A percentile compares a stretch with the other conserved stretches of the same genome.
Evolutionary conservation across 2,113 vertebrate genomes (phyloP).

Genomic region (Cinclus cinclus): DNA sequence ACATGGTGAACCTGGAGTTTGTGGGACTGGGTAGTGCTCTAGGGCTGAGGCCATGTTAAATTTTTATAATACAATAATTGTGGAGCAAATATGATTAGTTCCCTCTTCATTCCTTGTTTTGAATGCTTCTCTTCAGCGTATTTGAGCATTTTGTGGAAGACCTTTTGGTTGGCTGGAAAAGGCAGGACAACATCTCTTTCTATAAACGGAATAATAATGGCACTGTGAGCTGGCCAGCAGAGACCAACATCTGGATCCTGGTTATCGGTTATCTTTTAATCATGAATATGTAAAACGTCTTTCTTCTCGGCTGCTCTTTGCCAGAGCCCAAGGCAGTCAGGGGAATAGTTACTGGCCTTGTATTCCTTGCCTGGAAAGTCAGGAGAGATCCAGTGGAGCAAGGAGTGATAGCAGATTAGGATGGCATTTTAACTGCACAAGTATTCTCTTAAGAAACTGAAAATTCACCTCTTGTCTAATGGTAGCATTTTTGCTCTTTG

Average conservation of each 20-base stretch:
- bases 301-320: constrained; percentile 20
- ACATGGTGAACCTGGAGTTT: neutral
- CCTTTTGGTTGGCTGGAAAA: constrained; percentile 15
- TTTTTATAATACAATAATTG: constrained; percentile 36
- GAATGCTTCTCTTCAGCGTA: constrained; percentile 47
- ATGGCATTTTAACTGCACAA: neutral
- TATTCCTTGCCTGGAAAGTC: neutral
- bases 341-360: neutral
- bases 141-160: constrained; percentile 18
- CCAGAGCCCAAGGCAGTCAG: neutral
- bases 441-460: neutral
- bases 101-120: constrained; percentile 28
- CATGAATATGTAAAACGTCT: neutral
- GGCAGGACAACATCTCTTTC: constrained; percentile 18
- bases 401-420: neutral
- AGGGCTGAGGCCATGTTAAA: neutral
- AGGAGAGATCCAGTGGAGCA: neutral
- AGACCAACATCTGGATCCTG: constrained; percentile 47
- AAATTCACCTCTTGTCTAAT: neutral
- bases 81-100: neutral
- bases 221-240: neutral
- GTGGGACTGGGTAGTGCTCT: neutral
- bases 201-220: constrained; percentile 59
- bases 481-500: neutral
- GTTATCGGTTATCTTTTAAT: constrained; percentile 44